Evolutionary conservation across 35 echinoderm and acorn worm species (phyloP), one percentile per base, ranked within the genome.

Genomic region (Strongylocentrotus purpuratus): DNA sequence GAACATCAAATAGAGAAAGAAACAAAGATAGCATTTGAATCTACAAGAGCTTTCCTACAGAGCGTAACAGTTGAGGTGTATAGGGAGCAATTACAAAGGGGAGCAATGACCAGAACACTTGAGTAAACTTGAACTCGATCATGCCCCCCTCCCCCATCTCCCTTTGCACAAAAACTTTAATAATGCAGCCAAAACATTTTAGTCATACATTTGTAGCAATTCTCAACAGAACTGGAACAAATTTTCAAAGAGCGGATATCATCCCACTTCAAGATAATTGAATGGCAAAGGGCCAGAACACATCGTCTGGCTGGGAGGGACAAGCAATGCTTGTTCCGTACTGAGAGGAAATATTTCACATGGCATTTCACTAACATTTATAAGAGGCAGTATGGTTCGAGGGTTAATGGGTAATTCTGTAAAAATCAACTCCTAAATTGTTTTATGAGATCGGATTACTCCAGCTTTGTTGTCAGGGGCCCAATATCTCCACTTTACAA

Each of bases 201-300:
- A 78, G 65, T 78, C 65, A 78, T 78, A 78, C 65, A 78, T 78
- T 78, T 78, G 65, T 78, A 78, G 65, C 65, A 78, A 78, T 78
- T 78, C n/a, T 32, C 87, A 33, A 89, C 87, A 89, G 22, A 89
- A 89, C 65, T 89, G 87, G 45, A 89, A 89, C 87, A 89, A 89
- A 89, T 89, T 89, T n/a, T 45, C 32, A 41, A 45, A 46, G 20
- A 45, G 87, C 87, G 87, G 87, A 89, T 45, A 46, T 41, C 45
- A 89, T 89, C 87, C 87, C 33, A 89, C 87, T 89, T 89, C 31
- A 45, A 89, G 45, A 89, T 89, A 46, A 89, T 45, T 33, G 15
- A 46, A 89, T 89, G 87, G 33, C 45, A 89, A 89, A 7, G 7
- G 32, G 87, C 87, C 87, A 89, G 87, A 45, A n/a, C 22, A 22